Percentiles rank a stretch among this genome's conserved stretches.
Evolutionary conservation across 1,140 invertebrate species (phyloP).

Genomic region (Elymnias hypermnestra): DNA sequence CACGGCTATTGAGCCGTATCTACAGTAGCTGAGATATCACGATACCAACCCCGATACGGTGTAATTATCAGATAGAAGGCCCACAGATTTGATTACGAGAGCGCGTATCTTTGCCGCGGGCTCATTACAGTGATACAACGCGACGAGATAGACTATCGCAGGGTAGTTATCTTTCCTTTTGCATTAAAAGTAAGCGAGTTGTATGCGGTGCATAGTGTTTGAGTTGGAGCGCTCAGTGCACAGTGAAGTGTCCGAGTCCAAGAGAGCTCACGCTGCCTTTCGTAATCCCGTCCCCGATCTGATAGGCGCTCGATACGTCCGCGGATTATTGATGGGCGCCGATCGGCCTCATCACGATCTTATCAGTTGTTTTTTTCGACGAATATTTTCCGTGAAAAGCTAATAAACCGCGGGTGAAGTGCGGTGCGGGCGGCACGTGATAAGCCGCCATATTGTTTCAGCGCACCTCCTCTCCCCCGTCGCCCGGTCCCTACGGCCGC

Average conservation of each 20-base stretch:
- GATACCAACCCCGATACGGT: constrained; percentile 60
- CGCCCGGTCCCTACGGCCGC: constrained; percentile 7
- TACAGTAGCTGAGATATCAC: constrained; percentile 46
- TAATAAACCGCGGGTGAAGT: constrained; percentile 38
- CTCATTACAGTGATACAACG: constrained; percentile 42
- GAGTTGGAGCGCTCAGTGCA: no score
- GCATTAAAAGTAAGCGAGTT: no score
- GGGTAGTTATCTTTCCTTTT: constrained; percentile 1
- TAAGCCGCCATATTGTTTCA: constrained; percentile 68
- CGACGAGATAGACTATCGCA: constrained; percentile 31
- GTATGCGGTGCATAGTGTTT: no score
- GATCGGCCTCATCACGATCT: constrained; percentile 61
- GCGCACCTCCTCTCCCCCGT: constrained; percentile 18
- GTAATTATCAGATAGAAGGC: constrained; percentile 69
- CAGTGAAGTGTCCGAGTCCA: not conserved
- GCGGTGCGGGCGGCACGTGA: constrained; percentile 35
- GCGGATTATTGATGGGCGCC: constrained; percentile 64
- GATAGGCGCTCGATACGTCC: constrained; percentile 41
- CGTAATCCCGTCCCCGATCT: constrained; percentile 30
- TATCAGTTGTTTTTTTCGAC: constrained; percentile 69
- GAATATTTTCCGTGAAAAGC: constrained; percentile 66
- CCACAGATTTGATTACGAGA: constrained; percentile 66
- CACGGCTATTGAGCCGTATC: constrained; percentile 36
- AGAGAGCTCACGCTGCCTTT: no score
- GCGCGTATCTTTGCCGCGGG: constrained; percentile 40